Conservation (phyloP, 2,888 invertebrate genomes). For the Acanthosepion esculentum region DNA sequence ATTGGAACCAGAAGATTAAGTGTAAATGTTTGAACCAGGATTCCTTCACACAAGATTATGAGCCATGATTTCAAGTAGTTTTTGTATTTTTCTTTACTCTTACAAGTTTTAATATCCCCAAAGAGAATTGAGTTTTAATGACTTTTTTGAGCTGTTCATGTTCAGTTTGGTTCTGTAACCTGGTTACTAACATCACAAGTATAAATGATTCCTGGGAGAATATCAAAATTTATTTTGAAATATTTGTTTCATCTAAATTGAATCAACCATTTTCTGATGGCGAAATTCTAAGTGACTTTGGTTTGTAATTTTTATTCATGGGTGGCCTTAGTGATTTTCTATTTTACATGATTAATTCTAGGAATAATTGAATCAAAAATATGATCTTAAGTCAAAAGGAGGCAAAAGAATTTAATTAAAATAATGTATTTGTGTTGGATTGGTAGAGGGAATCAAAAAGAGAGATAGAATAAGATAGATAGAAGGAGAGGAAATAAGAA, state of each 20-base stretch:
- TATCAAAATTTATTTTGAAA: conserved; percentile 33
- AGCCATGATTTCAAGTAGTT: too few relatives aligned
- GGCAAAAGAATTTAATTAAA: conserved; percentile 21
- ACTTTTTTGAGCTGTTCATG: not conserved
- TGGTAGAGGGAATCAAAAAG: not conserved
- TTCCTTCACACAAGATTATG: too few relatives aligned
- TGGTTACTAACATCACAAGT: not conserved
- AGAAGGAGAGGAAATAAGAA: not conserved
- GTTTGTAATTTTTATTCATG: conserved; percentile 33
- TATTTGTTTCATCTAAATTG: conserved; percentile 9
- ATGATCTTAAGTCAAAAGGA: not conserved
- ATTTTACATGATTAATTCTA: not conserved
- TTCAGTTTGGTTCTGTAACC: not conserved
- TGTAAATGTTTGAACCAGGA: too few relatives aligned
- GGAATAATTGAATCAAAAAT: conserved; percentile 33
- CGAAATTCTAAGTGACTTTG: not conserved
- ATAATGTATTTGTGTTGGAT: conserved; percentile 9
- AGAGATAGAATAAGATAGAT: not conserved
- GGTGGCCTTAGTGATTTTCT: not conserved
- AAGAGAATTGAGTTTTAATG: too few relatives aligned
- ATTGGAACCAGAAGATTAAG: too few relatives aligned
- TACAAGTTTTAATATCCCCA: too few relatives aligned
- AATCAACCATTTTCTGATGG: not conserved
- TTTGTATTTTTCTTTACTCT: too few relatives aligned
- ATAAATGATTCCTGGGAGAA: not conserved